Percentiles rank a stretch among this genome's conserved stretches.
Conservation (phyloP, 2,113 vertebrate genomes). For the Pterocles gutturalis region DNA sequence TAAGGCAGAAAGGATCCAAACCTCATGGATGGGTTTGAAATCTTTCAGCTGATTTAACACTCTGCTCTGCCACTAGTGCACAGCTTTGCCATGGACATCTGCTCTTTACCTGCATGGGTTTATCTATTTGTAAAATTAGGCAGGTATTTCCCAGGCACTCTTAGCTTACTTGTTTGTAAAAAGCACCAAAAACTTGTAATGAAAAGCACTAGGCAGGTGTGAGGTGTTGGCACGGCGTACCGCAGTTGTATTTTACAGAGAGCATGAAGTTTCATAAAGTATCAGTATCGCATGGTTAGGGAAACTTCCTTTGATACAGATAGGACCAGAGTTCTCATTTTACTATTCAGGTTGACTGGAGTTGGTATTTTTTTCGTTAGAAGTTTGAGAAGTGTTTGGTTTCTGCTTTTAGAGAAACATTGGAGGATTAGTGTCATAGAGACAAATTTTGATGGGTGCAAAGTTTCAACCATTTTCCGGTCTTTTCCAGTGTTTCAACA, state of each 20-base stretch:
- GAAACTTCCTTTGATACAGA: conserved; percentile 68
- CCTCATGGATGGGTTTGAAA: conserved; percentile 15
- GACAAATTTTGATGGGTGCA: conserved; percentile 33
- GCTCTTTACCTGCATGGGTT: neutral
- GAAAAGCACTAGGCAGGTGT: neutral
- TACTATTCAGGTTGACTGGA: conserved; percentile 71
- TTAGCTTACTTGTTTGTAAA: neutral
- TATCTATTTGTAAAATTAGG: conserved; percentile 20
- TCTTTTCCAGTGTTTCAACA: neutral
- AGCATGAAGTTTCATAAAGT: conserved; percentile 43
- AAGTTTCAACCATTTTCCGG: conserved; percentile 35
- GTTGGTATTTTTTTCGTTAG: conserved; percentile 62
- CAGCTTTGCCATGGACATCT: neutral
- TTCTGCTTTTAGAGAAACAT: conserved; percentile 66
- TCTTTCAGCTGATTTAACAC: neutral
- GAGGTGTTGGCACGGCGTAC: neutral
- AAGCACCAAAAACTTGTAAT: neutral
- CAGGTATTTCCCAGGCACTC: neutral
- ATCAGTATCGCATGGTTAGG: conserved; percentile 60
- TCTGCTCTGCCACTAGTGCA: neutral
- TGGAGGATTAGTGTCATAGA: conserved; percentile 39
- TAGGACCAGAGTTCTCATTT: conserved; percentile 67
- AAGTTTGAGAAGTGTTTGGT: conserved; percentile 69
- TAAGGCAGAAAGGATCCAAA: conserved; percentile 39
- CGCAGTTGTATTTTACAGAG: conserved; percentile 27